Evolutionary conservation across 2,113 vertebrate species (phyloP), one percentile per base, ranked within the genome.

Genomic region (Ammodytes dubius): DNA sequence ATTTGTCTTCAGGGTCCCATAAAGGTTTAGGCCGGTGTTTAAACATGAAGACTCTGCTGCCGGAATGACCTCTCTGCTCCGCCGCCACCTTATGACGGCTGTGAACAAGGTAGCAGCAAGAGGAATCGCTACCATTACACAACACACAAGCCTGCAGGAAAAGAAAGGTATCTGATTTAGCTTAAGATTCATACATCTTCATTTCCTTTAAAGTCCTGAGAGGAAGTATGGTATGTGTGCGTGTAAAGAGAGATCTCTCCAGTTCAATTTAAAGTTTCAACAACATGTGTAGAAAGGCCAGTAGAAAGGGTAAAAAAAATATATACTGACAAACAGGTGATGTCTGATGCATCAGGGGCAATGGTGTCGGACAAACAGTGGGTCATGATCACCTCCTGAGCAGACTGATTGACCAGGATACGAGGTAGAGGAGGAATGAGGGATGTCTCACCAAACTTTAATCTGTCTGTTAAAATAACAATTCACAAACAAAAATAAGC

Each of bases 251-350:
- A 35, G 17, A 49, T 2, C 3, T 77, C 2, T 70, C n/a, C 40
- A 27, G 6, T 11, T 14, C 1, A 52, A 14, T 47, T 76, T 56
- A 2, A 27, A 27, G 27, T 27, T 27, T 4, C 2, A 53, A 53
- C 9, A 15, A 4, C 11, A 9, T 19, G 10, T 53, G 60, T 11
- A 50, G 3, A 35, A 45, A 47, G 43, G 7, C 45, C 63, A 42
- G 4, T 4, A 10, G 0, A 42, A 6, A 40, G 19, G 3, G 7
- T 19, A 7, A 27, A 52, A 57, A 13, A 19, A 11, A 15, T 53
- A 27, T 68, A n/a, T 79, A 88, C 96, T 96, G 88, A 97, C 96
- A 97, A 85, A 79, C 96, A 96, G 79, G 91, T 17, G 3, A 93
- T 70, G 40, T 91, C 92, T 45, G 95, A 94, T 0, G 69, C 52